Conservation (phyloP, 2,113 vertebrate genomes). For the Hippoglossus stenolepis region DNA sequence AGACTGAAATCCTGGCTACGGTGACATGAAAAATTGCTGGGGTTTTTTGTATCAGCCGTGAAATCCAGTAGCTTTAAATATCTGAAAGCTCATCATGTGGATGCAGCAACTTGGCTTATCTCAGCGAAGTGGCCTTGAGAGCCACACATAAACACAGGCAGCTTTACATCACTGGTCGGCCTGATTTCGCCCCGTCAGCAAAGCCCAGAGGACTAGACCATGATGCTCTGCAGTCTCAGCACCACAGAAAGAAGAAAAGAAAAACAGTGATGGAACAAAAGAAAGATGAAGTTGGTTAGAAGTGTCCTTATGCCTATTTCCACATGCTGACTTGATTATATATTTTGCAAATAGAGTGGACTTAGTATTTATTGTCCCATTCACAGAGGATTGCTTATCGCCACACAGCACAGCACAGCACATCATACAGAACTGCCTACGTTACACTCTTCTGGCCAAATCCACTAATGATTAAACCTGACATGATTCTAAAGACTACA, state of each 20-base stretch:
- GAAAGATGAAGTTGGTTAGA: not conserved
- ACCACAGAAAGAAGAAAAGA: not conserved
- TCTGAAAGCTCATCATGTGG: slow-evolving; percentile 41
- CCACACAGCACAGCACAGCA: too few relatives aligned
- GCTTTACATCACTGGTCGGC: slow-evolving; percentile 52
- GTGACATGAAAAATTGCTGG: too few relatives aligned
- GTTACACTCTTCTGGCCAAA: slow-evolving; percentile 25
- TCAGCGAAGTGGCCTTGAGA: slow-evolving; percentile 11
- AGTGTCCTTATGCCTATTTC: slow-evolving; percentile 6
- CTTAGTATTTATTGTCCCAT: slow-evolving; percentile 1
- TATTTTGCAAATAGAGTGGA: not conserved
- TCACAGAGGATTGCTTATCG: not conserved
- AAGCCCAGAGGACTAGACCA: slow-evolving; percentile 24
- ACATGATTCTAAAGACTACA: slow-evolving; percentile 40
- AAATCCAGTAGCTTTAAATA: slow-evolving; percentile 52
- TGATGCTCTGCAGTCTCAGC: slow-evolving; percentile 22
- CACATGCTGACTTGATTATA: slow-evolving; percentile 10
- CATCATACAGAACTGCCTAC: not conserved
- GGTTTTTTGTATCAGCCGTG: slow-evolving; percentile 18
- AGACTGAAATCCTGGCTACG: not conserved
- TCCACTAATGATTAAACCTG: slow-evolving; percentile 21
- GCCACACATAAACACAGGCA: slow-evolving; percentile 50
- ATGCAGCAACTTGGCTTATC: slow-evolving; percentile 50
- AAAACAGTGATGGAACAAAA: slow-evolving; percentile 2
- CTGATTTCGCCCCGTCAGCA: slow-evolving; percentile 51